Evolutionary conservation across 1,140 invertebrate genomes (phyloP), one percentile per base, ranked within the genome.

Genomic region (Liolophura sinensis): DNA sequence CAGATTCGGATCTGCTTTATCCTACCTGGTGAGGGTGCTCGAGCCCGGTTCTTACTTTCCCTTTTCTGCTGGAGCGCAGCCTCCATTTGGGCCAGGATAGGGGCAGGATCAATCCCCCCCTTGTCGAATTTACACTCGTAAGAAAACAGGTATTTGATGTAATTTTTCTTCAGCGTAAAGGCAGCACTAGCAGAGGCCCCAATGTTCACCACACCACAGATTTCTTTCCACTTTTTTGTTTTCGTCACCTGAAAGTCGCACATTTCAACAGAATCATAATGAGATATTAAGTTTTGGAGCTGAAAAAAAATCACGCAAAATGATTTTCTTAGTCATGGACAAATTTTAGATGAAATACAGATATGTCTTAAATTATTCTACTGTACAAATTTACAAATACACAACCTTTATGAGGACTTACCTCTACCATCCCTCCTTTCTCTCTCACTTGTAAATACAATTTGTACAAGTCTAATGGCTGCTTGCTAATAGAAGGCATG

Each of bases 181-280:
- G 96, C 96, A 54, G 95, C 96, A 81, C 94, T 97, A 68, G 95
- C 97, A 54, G 95, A 97, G 16, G 94, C 94, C 55, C 95, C 95
- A 72, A 98, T 96, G 48, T 94, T 95, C 62, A 98, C 86, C 60
- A 93, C 86, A 51, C 92, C 93, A 57, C 96, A 96, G 74, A 98
- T 95, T 85, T 98, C 96, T 83, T 98, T 97, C 97, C 97, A 99
- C 65, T 94, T 94, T 85, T 99, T 99, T 80, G 94, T 93, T 87
- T 97, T 97, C 47, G 94, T 97, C 67, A 98, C 96, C 95, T 97
- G 84, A 48, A 84, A 73, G 48, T 40, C 9, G 31, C 31, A 40
- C 9, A 40, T 40, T 40, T 40, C n/a, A n/a, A n/a, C n/a, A n/a
- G n/a, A n/a, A n/a, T n/a, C n/a, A n/a, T n/a, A n/a, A n/a, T n/a